These are phyloP conservation scores for Nymphicus hollandicus DNA, from an alignment of 2,113 vertebrate species.

Conservation along the genomic window DNA sequence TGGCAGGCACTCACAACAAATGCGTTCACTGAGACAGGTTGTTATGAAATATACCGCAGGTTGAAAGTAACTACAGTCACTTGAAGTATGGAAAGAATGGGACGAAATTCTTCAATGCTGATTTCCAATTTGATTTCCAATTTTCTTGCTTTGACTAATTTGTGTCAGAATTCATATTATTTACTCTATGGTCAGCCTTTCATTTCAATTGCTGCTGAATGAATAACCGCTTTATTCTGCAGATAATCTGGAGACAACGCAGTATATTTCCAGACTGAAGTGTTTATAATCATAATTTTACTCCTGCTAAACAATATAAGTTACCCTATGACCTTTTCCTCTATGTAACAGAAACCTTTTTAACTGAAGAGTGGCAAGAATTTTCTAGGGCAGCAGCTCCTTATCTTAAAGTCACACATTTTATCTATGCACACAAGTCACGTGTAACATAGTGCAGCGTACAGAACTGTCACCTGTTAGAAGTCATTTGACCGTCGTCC, in stretches of 20 bases:
- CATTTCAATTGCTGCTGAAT: background rate
- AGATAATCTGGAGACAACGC: background rate
- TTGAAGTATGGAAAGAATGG: background rate
- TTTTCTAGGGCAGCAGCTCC: background rate
- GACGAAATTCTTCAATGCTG: background rate
- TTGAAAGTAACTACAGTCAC: background rate
- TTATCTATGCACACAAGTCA: background rate
- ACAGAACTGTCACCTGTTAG: background rate
- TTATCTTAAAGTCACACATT: background rate
- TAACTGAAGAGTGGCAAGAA: background rate
- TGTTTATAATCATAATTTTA: background rate
- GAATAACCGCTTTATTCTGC: background rate
- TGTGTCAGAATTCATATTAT: background rate
- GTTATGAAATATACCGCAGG: background rate
- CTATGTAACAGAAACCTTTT: background rate
- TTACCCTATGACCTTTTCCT: background rate
- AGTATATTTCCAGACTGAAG: background rate
- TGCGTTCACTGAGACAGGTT: background rate
- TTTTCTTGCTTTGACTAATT: background rate
- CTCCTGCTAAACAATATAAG: background rate
- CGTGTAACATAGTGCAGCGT: rapidly evolving
- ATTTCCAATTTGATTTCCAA: background rate
- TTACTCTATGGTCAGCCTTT: background rate
- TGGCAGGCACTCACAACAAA: background rate
- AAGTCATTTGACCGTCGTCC: background rate